Evolutionary conservation across 2,113 vertebrate species (phyloP), one percentile per base, ranked within the genome.

Genomic region (Leucoraja erinaceus): DNA sequence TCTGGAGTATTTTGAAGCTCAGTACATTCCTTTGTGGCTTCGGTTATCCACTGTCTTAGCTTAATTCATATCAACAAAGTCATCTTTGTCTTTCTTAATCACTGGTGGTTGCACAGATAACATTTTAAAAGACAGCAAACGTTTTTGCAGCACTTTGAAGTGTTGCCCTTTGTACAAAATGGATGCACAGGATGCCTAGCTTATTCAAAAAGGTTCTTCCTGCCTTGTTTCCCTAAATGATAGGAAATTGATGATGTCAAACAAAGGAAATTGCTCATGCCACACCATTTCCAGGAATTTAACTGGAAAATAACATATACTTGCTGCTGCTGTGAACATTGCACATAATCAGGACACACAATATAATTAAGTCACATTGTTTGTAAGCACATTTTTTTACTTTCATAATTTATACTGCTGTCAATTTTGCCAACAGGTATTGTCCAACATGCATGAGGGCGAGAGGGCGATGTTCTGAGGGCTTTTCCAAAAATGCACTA

Each of bases 241-340:
- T 94, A 94, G 91, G 93, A 86, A 91, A 92, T 88, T 94, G 94
- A 94, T 94, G 94, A 94, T 94, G 93, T 95, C 94, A 94, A 93
- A 90, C 78, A 90, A 93, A 93, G 93, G 94, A 94, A 94, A 94
- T 93, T 83, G 25, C 93, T 94, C 93, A 93, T 75, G 83, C 74
- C 93, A 38, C 22, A 66, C 59, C 59, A 56, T 38, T 94, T 95
- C 94, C 94, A 94, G 94, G 94, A 95, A 95, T 94, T 94, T 75
- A 93, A 47, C 83, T 78, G 90, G 31, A 54, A 38, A 68, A 68
- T 72, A 22, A 38, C 12, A 31, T 88, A 56, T 59, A 14, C 61
- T 63, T 12, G 83, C 25, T 86, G 59, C 59, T 86, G 1, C 28
- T 33, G 28, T 28, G 28, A 68, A 47, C 33, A n/a, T 18, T 33